These are phyloP conservation scores for Rhaphigaster nebulosa DNA, from an alignment of 2,888 invertebrate species.

Conservation along the genomic window DNA sequence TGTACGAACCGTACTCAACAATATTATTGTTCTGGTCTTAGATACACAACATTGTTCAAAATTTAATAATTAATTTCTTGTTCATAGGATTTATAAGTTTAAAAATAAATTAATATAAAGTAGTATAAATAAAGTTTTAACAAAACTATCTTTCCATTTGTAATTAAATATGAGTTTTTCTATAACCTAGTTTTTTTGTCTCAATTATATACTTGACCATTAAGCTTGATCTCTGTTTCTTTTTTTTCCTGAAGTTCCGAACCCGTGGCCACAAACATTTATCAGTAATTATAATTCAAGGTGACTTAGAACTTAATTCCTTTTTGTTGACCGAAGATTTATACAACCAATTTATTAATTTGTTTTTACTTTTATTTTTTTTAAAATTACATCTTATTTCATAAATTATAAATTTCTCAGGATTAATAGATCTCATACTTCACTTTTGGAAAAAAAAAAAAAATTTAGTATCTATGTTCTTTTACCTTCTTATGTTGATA, in stretches of 20 bases:
- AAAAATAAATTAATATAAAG: too few species aligned
- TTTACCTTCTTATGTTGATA: too few species aligned
- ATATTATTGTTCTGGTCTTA: background rate
- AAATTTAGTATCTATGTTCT: too few species aligned
- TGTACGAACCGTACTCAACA: background rate
- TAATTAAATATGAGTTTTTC: background rate
- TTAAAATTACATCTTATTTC: too few species aligned
- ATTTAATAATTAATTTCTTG: background rate
- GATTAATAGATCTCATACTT: too few species aligned
- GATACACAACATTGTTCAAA: background rate
- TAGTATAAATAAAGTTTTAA: too few species aligned
- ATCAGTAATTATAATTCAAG: background rate
- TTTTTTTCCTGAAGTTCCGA: background rate
- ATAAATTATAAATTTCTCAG: too few species aligned
- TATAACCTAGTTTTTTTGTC: background rate
- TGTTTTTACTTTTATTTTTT: background rate
- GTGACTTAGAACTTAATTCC: background rate
- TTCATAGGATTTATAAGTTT: background rate
- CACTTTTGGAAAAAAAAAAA: too few species aligned
- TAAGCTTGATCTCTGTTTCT: background rate
- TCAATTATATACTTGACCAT: background rate
- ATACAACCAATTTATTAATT: background rate
- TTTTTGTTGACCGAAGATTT: background rate
- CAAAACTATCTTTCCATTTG: background rate
- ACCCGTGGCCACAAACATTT: background rate